phyloP scores from a whole-genome alignment of 2,888 invertebrate species.

The Agrochola circellaris region DNA sequence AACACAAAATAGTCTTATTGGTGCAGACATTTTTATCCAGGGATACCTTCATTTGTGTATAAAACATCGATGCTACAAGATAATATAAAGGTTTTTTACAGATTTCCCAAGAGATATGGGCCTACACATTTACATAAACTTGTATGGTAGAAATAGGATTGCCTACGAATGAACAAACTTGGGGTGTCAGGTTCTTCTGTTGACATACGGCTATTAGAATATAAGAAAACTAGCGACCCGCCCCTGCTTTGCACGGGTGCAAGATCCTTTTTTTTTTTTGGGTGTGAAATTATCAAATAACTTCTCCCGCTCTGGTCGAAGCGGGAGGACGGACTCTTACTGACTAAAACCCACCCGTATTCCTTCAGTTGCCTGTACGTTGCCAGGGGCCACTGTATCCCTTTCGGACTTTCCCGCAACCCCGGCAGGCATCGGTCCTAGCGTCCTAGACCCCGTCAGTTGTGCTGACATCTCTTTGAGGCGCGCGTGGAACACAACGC shows the following conservation, averaged over 20 bases:
- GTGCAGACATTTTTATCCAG: constrained; percentile 40
- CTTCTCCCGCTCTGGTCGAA: no score
- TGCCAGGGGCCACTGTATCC: no score
- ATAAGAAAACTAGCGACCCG: neutral
- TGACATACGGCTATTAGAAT: constrained; percentile 6
- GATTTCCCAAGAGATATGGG: constrained; percentile 65
- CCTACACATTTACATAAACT: constrained; percentile 62
- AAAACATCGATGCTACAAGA: constrained; percentile 60
- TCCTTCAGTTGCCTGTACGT: no score
- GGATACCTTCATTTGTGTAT: constrained; percentile 52
- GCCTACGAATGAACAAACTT: constrained; percentile 25
- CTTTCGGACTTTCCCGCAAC: no score
- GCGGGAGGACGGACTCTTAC: no score
- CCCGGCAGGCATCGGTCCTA: no score
- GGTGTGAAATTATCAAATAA: no score
- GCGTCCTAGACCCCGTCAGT: no score
- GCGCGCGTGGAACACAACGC: no score
- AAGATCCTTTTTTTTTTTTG: no score
- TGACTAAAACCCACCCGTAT: no score
- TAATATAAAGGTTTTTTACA: constrained; percentile 64
- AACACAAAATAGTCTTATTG: constrained; percentile 41
- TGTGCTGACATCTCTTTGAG: no score
- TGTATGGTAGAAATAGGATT: constrained; percentile 49
- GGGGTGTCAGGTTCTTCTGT: constrained; percentile 24
- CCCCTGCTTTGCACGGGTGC: neutral